Percentiles rank a stretch among this genome's conserved stretches.
phyloP scores from a whole-genome alignment of 1,140 invertebrate species.

The Danaus melanippus region DNA sequence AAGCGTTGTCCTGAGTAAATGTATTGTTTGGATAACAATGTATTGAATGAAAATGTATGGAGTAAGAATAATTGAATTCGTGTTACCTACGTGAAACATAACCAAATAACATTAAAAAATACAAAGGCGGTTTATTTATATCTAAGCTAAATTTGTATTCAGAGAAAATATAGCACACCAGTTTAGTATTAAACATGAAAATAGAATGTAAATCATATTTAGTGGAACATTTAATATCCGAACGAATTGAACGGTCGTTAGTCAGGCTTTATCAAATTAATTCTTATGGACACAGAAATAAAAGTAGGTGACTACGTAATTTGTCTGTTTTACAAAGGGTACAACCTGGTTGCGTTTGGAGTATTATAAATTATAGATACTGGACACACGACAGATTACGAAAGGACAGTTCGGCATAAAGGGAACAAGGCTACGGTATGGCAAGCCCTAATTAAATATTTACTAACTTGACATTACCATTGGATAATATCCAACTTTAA shows the following conservation, averaged over 20 bases:
- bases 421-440: conserved; percentile 43
- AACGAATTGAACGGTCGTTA: conserved; percentile 17
- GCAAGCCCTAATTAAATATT: conserved; percentile 66
- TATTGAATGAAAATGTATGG: conserved; percentile 42
- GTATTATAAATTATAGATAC: conserved; percentile 49
- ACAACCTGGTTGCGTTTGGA: conserved; percentile 36
- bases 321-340: conserved; percentile 62
- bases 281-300: conserved; percentile 28
- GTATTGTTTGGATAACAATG: conserved; percentile 47
- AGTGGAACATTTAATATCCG: conserved; percentile 21
- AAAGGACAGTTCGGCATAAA: conserved; percentile 44
- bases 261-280: conserved; percentile 20
- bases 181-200: too few species aligned
- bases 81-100: too few species aligned
- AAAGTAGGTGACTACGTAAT: conserved; percentile 52
- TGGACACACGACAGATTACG: conserved; percentile 51
- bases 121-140: neutral
- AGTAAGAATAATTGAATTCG: conserved; percentile 24
- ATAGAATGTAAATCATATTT: conserved; percentile 21
- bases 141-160: too few species aligned
- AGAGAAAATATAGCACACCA: too few species aligned
- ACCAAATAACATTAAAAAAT: neutral
- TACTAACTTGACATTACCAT: conserved; percentile 50
- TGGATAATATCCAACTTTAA: conserved; percentile 24
- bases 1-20: conserved; percentile 49